phyloP scores from a whole-genome alignment of 2,888 invertebrate genomes.

The Cerastis rubricosa region DNA sequence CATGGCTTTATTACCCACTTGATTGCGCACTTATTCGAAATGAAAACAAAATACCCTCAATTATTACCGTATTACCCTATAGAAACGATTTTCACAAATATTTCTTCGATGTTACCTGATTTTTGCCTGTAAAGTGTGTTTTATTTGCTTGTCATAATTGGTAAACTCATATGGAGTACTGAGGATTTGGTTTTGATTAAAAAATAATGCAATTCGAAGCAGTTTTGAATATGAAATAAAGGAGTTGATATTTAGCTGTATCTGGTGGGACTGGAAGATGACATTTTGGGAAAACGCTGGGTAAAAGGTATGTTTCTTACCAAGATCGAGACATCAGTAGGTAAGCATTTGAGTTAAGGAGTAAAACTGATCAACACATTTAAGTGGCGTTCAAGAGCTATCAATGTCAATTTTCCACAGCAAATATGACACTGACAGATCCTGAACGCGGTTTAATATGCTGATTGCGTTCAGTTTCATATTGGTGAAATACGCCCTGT shows the following conservation, averaged over 20 bases:
- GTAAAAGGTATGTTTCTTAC: not conserved
- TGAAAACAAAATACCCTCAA: constrained; percentile 60
- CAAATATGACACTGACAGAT: not conserved
- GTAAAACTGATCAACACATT: not conserved
- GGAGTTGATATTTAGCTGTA: not conserved
- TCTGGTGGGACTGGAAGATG: not conserved
- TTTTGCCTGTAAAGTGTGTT: not conserved
- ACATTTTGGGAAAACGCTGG: not conserved
- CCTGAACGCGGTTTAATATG: not conserved
- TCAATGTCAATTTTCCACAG: not conserved
- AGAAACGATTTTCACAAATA: constrained; percentile 40
- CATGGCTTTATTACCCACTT: constrained; percentile 62
- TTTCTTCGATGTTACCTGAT: constrained; percentile 27
- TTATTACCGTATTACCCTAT: constrained; percentile 53
- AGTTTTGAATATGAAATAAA: not conserved
- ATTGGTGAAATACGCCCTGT: not conserved
- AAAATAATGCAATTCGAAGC: not conserved
- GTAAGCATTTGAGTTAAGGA: not conserved
- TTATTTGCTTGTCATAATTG: not conserved
- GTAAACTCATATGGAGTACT: not conserved
- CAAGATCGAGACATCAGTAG: not conserved
- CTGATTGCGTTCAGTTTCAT: not conserved
- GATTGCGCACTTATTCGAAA: constrained; percentile 58
- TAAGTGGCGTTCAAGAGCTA: not conserved
- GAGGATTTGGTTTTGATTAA: not conserved